Evolutionary conservation across 2,113 vertebrate genomes (phyloP).

Genomic region (Lamprotornis superbus): DNA sequence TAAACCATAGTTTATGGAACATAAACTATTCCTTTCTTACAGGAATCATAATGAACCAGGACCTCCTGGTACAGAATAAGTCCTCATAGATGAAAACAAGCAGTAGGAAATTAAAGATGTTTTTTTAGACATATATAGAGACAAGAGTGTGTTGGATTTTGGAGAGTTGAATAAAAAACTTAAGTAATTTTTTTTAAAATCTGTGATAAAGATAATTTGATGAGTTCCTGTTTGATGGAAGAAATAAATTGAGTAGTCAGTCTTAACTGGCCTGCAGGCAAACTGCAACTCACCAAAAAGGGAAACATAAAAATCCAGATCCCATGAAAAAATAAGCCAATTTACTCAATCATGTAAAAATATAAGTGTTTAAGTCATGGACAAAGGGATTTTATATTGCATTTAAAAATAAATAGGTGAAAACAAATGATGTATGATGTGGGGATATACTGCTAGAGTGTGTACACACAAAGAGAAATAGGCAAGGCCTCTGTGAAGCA

Average conservation of each 20-base stretch:
- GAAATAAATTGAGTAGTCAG: neutral
- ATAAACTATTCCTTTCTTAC: neutral
- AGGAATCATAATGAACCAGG: neutral
- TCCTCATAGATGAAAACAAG: neutral
- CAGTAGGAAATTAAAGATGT: neutral
- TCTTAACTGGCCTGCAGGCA: neutral
- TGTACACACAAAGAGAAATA: neutral
- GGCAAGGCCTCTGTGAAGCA: neutral
- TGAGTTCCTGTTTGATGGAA: neutral
- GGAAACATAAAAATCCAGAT: neutral
- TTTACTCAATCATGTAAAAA: neutral
- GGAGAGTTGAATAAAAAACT: neutral
- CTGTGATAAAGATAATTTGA: neutral
- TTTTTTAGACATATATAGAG: neutral
- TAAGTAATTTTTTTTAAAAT: neutral
- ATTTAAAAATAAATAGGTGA: neutral
- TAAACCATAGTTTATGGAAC: neutral
- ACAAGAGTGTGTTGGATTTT: neutral
- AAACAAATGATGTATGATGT: neutral
- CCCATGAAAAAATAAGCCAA: neutral
- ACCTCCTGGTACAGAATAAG: neutral
- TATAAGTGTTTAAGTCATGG: neutral
- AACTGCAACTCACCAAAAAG: neutral
- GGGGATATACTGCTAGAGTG: neutral
- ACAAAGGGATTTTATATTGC: neutral